A percentile compares a stretch with the other conserved stretches of the same genome.
phyloP scores from a whole-genome alignment of 2,888 invertebrate genomes.

The Perizoma affinitatum region DNA sequence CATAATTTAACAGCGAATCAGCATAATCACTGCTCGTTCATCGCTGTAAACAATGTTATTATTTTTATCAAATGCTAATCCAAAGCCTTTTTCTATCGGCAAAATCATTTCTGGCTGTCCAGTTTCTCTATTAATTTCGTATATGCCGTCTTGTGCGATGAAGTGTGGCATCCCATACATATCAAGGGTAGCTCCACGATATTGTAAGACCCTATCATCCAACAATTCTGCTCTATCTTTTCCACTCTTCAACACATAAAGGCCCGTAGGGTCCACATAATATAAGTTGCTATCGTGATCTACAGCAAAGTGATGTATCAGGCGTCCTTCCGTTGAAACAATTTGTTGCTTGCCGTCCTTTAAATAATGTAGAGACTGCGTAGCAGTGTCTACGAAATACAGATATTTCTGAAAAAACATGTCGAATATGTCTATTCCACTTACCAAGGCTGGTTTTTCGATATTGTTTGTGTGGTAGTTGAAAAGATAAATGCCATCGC shows the following conservation, averaged over 20 bases:
- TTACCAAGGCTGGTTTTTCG: conserved; percentile 48
- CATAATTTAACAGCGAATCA: conserved; percentile 39
- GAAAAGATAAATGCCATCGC: conserved; percentile 63
- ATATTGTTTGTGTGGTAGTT: conserved; percentile 51
- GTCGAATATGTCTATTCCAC: conserved; percentile 59
- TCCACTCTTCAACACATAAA: conserved; percentile 49
- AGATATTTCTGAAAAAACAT: conserved; percentile 58
- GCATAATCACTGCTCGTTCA: conserved; percentile 57
- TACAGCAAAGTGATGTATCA: conserved; percentile 59
- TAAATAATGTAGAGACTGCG: conserved; percentile 52
- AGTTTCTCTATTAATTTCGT: conserved; percentile 47
- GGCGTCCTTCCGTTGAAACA: conserved; percentile 47
- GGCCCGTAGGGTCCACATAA: conserved; percentile 55
- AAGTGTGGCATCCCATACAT: conserved; percentile 52
- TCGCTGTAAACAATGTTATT: conserved; percentile 64
- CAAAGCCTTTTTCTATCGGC: conserved; percentile 54
- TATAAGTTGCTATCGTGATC: conserved; percentile 51
- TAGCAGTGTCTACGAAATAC: conserved; percentile 61
- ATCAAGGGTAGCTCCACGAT: conserved; percentile 58
- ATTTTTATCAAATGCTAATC: conserved; percentile 61
- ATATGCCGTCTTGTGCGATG: conserved; percentile 60
- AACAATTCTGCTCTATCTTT: conserved; percentile 44
- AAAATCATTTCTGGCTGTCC: conserved; percentile 48
- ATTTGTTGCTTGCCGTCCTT: conserved; percentile 41
- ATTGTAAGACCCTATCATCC: conserved; percentile 47